Percentiles rank a stretch among this genome's conserved stretches.
phyloP scores from a whole-genome alignment of 2,888 invertebrate genomes.

The Trichopria drosophilae region DNA sequence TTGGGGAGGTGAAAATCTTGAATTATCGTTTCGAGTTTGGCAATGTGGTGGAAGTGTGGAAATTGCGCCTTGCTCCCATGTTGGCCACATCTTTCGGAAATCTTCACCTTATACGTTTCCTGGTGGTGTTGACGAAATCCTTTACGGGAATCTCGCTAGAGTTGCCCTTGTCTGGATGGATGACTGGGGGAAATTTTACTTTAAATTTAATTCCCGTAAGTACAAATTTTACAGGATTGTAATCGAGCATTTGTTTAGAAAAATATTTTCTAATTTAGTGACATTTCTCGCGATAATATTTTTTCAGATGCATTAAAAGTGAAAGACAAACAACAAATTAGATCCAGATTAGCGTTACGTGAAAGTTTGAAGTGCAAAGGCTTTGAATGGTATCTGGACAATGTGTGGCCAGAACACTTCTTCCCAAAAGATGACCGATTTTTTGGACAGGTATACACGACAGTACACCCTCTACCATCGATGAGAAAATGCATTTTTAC shows the following conservation, averaged over 20 bases:
- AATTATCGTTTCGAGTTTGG: constrained; percentile 96
- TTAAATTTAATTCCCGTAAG: constrained; percentile 76
- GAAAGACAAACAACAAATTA: constrained; percentile 66
- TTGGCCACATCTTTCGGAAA: constrained; percentile 90
- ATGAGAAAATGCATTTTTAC: no score
- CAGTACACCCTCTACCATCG: no score
- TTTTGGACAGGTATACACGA: constrained; percentile 80
- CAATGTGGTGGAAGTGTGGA: constrained; percentile 90
- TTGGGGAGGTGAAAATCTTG: constrained; percentile 98
- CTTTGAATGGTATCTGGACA: constrained; percentile 92
- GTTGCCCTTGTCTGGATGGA: constrained; percentile 98
- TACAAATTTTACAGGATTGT: constrained; percentile 4
- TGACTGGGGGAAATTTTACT: constrained; percentile 91
- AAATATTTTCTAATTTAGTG: background rate
- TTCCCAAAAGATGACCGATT: constrained; percentile 85
- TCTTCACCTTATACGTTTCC: constrained; percentile 95
- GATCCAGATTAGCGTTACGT: constrained; percentile 68
- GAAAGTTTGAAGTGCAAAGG: constrained; percentile 78
- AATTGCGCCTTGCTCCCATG: constrained; percentile 90
- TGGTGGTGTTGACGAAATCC: constrained; percentile 85
- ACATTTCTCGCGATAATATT: constrained; percentile 4
- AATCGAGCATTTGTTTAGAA: constrained; percentile 1
- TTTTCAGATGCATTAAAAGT: constrained; percentile 63
- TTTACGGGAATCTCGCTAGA: constrained; percentile 87
- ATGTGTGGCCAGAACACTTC: constrained; percentile 95